phyloP scores from a whole-genome alignment of 2,888 invertebrate genomes.

The Brachyptera risi region DNA sequence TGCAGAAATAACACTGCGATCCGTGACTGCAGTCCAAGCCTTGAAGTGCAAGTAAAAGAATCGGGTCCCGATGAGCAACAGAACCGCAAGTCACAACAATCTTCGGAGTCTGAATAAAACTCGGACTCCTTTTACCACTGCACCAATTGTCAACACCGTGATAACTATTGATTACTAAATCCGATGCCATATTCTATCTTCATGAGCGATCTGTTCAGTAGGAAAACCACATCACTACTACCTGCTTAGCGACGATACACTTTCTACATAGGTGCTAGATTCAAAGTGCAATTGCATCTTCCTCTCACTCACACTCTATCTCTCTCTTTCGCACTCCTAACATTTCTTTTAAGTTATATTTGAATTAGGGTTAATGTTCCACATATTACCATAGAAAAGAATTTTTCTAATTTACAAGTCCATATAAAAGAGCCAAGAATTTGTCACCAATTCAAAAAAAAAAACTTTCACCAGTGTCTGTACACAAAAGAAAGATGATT shows the following conservation, averaged over 20 bases:
- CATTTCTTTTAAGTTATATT: no score
- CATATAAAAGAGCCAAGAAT: neutral
- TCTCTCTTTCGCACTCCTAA: neutral
- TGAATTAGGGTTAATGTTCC: conserved; percentile 20
- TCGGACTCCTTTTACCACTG: no score
- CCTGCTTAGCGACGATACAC: no score
- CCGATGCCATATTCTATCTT: neutral
- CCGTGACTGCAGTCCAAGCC: conserved; percentile 43
- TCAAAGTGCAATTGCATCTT: no score
- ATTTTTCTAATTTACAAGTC: neutral
- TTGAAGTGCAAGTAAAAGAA: conserved; percentile 43
- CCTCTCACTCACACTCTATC: neutral
- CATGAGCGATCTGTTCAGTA: neutral
- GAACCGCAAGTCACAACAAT: conserved; percentile 43
- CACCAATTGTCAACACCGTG: no score
- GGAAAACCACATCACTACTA: neutral
- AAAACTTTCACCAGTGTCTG: neutral
- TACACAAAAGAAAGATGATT: neutral
- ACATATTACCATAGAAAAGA: neutral
- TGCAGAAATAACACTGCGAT: conserved; percentile 48
- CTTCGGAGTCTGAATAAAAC: no score
- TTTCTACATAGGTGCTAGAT: neutral
- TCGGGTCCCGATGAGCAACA: conserved; percentile 46
- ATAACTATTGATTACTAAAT: neutral
- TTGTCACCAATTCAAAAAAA: neutral